Evolutionary conservation across 2,797 vertebrate genomes (phyloP).

Genomic region (Rhinogobio ventralis): DNA sequence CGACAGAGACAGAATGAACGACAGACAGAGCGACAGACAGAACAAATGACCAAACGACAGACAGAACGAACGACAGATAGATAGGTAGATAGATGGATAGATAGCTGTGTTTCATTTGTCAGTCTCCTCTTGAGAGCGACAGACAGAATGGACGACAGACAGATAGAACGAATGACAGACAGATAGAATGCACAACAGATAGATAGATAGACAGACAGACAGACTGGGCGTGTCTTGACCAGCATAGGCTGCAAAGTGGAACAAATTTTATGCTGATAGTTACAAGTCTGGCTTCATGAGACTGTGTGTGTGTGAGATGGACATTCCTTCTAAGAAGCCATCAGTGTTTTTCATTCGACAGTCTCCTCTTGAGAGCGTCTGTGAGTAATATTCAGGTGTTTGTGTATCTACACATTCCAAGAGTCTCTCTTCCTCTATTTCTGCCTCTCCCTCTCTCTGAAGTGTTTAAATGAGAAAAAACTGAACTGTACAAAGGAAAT

Average conservation of each 20-base stretch:
- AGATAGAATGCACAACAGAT: no score
- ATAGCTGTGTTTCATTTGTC: no score
- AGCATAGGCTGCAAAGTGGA: neutral
- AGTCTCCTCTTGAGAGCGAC: no score
- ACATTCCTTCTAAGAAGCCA: constrained; percentile 44
- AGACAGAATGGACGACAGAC: no score
- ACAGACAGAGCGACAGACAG: no score
- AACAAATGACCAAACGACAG: no score
- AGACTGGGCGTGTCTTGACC: neutral
- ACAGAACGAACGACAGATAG: no score
- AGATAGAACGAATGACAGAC: no score
- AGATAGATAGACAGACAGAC: no score
- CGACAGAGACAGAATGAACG: no score
- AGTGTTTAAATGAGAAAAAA: constrained; percentile 68
- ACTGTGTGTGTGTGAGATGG: constrained; percentile 21
- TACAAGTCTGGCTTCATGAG: neutral
- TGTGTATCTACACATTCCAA: constrained; percentile 56
- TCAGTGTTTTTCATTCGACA: constrained; percentile 34
- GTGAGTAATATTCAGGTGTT: constrained; percentile 48
- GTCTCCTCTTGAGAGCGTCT: constrained; percentile 31
- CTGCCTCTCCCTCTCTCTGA: constrained; percentile 61
- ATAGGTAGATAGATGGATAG: no score
- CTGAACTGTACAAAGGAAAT: constrained; percentile 74
- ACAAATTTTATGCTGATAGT: neutral
- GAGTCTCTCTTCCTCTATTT: neutral